Evolutionary conservation across 2,888 invertebrate genomes (phyloP), one percentile per base, ranked within the genome.

Genomic region (Sesamia inferens): DNA sequence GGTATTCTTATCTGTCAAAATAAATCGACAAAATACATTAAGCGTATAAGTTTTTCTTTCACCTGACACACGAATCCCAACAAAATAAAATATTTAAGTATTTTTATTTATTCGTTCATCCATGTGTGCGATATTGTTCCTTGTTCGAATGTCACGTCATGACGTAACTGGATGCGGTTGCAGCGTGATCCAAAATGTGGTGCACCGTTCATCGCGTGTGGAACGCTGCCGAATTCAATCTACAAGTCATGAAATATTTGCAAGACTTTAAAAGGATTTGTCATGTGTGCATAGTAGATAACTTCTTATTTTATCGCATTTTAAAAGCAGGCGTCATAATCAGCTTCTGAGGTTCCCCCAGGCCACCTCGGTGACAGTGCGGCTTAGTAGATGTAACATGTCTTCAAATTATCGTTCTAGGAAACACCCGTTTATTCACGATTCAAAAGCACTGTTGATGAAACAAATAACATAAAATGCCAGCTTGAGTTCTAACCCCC

Each of bases 151-250:
- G 63, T 62, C 70, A 62, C 54, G 57, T 61, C 68, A 71, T 62
- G 57, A 71, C 58, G 54, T 71, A 62, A 68, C 68, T 7, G 63
- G n/a, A 61, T 63, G 74, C 57, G 70, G 74, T 68, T 61, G 48
- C 31, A 55, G 22, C 42, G 24, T 67, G 62, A 68, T 72, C 39
- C 70, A 74, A 84, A 82, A 79, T 83, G 72, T 68, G 39, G 54
- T 67, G 48, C 31, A 63, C 51, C 64, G 22, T 59, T n/a, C 71
- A 57, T 77, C 57, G 55, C 65, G 58, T 68, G 65, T 51, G 47
- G 59, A 57, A 65, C 62, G 48, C 24, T 48, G 42, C 14, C n/a
- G 48, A 19, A 65, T 59, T 61, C 59, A 31, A 73, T 24, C 57
- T 54, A 54, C 14, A 31, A 64, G 47, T 63, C 47, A n/a, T 13